A percentile compares a stretch with the other conserved stretches of the same genome.
Conservation (phyloP, 2,113 vertebrate genomes). For the Cavia aperea region DNA sequence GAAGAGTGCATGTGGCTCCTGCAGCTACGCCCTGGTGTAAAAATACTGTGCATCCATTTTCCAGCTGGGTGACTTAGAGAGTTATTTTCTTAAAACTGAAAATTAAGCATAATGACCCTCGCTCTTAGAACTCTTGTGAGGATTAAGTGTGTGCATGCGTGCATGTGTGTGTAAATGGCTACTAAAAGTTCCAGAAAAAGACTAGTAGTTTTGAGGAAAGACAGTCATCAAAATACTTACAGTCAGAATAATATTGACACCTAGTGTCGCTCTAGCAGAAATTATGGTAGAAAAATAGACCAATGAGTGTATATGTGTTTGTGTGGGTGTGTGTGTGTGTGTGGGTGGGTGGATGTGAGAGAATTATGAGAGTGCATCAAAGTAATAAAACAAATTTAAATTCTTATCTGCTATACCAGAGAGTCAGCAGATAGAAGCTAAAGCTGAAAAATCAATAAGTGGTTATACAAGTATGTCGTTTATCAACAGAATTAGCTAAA, state of each 20-base stretch:
- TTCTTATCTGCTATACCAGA: background rate
- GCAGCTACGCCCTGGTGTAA: background rate
- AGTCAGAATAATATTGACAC: background rate
- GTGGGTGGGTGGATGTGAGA: background rate
- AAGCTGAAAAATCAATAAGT: constrained; percentile 35
- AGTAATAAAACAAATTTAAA: background rate
- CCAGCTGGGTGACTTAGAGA: background rate
- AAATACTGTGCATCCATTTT: background rate
- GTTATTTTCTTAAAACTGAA: background rate
- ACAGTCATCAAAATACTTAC: background rate
- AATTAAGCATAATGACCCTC: background rate
- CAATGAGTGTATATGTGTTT: too few species aligned
- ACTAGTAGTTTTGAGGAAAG: background rate
- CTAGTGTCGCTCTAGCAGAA: background rate
- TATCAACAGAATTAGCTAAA: constrained; percentile 28
- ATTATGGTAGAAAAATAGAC: background rate
- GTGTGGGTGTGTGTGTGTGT: background rate
- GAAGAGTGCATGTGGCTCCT: background rate
- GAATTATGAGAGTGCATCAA: background rate
- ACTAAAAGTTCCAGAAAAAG: background rate
- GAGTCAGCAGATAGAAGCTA: background rate
- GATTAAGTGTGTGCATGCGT: background rate
- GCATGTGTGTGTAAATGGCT: background rate
- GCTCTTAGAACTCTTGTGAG: background rate
- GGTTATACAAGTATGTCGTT: background rate